Percentiles rank a stretch among this genome's conserved stretches.
Evolutionary conservation across 2,797 vertebrate species (phyloP).

Genomic region (Melanotaenia boesemani): DNA sequence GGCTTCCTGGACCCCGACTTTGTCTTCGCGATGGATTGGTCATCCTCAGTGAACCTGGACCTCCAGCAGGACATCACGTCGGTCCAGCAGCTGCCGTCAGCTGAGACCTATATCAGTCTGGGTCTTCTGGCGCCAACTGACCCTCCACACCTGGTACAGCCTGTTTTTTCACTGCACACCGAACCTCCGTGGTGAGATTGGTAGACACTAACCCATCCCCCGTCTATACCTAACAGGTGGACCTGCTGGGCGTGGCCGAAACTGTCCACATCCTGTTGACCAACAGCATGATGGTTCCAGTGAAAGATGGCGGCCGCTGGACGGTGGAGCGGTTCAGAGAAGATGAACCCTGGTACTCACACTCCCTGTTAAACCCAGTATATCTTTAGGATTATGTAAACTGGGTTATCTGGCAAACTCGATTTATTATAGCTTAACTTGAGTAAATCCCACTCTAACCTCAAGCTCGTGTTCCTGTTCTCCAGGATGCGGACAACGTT

Average conservation of each 20-base stretch:
- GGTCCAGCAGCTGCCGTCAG: slow-evolving; percentile 45
- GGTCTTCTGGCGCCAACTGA: slow-evolving; percentile 59
- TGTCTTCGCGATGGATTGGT: slow-evolving; percentile 66
- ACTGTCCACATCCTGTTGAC: slow-evolving; percentile 53
- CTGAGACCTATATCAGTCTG: slow-evolving; percentile 61
- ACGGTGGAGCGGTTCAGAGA: slow-evolving; percentile 28
- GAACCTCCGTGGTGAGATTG: too few species aligned
- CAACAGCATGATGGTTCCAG: slow-evolving; percentile 26
- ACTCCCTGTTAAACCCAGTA: too few species aligned
- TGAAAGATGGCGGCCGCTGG: slow-evolving; percentile 30
- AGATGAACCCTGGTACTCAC: slow-evolving; percentile 13
- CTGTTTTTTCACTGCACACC: too few species aligned
- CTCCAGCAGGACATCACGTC: slow-evolving; percentile 59
- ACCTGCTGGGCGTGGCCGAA: slow-evolving; percentile 59
- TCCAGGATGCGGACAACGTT: slow-evolving; percentile 28
- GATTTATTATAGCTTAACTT: neutral
- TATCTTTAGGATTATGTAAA: too few species aligned
- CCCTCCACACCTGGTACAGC: slow-evolving; percentile 69
- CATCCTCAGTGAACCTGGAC: slow-evolving; percentile 67
- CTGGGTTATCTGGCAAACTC: too few species aligned
- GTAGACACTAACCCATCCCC: neutral
- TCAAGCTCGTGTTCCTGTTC: slow-evolving; percentile 1
- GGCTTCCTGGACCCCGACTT: neutral
- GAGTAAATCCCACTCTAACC: neutral
- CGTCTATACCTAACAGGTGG: slow-evolving; percentile 27